Evolutionary conservation across 2,113 vertebrate species (phyloP).

Genomic region (Jaculus jaculus): DNA sequence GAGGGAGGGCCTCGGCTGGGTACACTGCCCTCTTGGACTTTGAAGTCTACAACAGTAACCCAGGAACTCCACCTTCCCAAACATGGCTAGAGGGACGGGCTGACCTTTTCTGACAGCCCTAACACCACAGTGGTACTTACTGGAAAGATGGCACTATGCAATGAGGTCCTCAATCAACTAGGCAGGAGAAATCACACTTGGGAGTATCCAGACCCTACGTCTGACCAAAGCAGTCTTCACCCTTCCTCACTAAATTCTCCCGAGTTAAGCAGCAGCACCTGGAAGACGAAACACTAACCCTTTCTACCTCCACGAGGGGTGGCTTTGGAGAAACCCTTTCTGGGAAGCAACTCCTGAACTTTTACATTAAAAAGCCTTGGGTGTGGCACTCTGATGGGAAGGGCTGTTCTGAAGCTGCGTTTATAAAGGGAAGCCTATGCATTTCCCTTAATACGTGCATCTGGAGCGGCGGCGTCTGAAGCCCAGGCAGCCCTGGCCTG

Average conservation of each 20-base stretch:
- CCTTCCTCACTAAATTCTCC: too few relatives aligned
- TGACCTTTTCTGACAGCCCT: not conserved
- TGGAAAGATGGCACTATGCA: not conserved
- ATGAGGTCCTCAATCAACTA: not conserved
- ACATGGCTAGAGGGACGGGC: not conserved
- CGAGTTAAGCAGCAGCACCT: not conserved
- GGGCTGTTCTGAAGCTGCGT: not conserved
- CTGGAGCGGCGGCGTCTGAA: not conserved
- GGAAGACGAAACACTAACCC: not conserved
- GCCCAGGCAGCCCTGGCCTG: not conserved
- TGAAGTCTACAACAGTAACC: not conserved
- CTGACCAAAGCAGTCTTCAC: not conserved
- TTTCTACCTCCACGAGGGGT: too few relatives aligned
- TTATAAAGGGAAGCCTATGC: not conserved
- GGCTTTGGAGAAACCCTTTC: not conserved
- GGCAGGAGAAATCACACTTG: not conserved
- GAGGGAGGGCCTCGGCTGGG: not conserved
- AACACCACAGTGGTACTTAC: not conserved
- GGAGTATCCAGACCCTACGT: not conserved
- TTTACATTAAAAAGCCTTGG: not conserved
- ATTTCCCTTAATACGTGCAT: not conserved
- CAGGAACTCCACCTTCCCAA: constrained; percentile 19
- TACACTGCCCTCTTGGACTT: constrained; percentile 47
- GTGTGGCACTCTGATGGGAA: not conserved
- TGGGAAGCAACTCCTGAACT: not conserved